Percentiles rank a stretch among this genome's conserved stretches.
These are phyloP conservation scores for Pinna nobilis DNA, from an alignment of 1,140 invertebrate species.

Conservation along the genomic window DNA sequence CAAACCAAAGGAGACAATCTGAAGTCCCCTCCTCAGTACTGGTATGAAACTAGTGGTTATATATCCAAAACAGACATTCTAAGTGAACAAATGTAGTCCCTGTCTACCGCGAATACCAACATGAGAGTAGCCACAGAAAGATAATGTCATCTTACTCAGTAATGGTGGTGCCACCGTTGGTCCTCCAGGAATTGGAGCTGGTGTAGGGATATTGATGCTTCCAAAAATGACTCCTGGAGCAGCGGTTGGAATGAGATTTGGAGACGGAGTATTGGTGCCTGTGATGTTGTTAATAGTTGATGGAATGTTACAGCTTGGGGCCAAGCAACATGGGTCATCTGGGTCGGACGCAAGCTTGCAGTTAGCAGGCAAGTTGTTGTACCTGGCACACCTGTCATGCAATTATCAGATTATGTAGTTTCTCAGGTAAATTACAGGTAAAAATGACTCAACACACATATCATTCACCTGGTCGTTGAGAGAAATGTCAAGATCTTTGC, in stretches of 20 bases:
- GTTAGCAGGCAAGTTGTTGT: conserved; percentile 43
- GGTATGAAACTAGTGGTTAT: too few relatives aligned
- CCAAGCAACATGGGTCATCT: conserved; percentile 56
- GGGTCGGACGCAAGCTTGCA: conserved; percentile 57
- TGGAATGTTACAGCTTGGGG: conserved; percentile 47
- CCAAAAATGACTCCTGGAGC: conserved; percentile 52
- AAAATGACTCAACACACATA: not conserved
- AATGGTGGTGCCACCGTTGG: conserved; percentile 42
- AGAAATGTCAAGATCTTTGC: not conserved
- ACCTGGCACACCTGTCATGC: conserved; percentile 59
- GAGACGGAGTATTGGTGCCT: conserved; percentile 29
- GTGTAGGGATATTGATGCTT: conserved; percentile 48
- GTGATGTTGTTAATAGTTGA: too few relatives aligned
- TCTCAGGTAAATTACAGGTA: not conserved
- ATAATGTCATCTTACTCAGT: conserved; percentile 57
- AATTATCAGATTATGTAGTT: not conserved
- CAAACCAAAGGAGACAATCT: too few relatives aligned
- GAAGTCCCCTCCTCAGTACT: too few relatives aligned
- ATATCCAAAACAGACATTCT: too few relatives aligned
- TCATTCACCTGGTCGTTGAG: not conserved
- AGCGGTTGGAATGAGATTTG: conserved; percentile 49
- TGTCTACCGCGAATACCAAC: too few relatives aligned
- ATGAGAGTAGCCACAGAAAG: too few relatives aligned
- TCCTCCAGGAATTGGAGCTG: conserved; percentile 49
- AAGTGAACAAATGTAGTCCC: too few relatives aligned